Conservation (phyloP, 1,140 invertebrate species). For the Macrobrachium rosenbergii region DNA sequence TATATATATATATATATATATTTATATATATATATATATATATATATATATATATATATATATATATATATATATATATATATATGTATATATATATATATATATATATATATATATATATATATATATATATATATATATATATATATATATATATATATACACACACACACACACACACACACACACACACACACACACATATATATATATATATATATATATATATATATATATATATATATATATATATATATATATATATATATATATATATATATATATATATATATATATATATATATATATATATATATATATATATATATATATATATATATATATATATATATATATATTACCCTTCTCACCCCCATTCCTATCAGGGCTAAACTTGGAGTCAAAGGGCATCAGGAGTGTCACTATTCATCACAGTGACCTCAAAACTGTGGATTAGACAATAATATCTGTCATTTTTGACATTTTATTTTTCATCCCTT, state of each 20-base stretch:
- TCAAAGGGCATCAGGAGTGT: too few species aligned
- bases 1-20: slow-evolving; percentile 13
- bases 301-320: slow-evolving; percentile 5
- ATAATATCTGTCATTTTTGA: too few species aligned
- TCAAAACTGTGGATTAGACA: too few species aligned
- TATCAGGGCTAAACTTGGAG: too few species aligned
- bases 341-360: slow-evolving; percentile 15
- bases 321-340: slow-evolving; percentile 22
- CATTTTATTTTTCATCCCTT: too few species aligned
- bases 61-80: slow-evolving; percentile 12
- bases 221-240: neutral
- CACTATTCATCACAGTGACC: too few species aligned
- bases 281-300: neutral
- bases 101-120: neutral
- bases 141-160: neutral
- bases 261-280: neutral
- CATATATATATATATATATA: too few species aligned
- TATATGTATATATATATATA: neutral
- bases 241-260: neutral
- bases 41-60: slow-evolving; percentile 13
- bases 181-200: too few species aligned
- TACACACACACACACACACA: neutral
- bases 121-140: neutral
- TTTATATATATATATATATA: slow-evolving; percentile 2
- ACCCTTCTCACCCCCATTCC: too few species aligned